Percentiles rank a stretch among this genome's conserved stretches.
These are phyloP conservation scores for Aulostomus chinensis DNA, from an alignment of 2,797 vertebrate species.

Conservation along the genomic window DNA sequence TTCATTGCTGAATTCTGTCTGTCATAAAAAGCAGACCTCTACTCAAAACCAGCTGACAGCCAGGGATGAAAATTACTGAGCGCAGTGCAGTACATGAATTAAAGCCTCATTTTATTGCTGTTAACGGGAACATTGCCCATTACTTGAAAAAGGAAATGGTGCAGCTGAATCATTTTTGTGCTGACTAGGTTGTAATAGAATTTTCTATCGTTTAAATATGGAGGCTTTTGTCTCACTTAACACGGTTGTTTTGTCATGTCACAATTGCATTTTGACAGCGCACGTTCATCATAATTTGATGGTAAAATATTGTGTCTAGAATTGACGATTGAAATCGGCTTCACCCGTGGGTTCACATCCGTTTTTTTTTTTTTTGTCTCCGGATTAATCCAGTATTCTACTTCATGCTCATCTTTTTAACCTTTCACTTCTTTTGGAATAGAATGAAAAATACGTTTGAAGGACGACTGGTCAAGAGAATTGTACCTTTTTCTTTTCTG, in stretches of 20 bases:
- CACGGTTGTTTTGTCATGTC: not conserved
- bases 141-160: constrained; percentile 20
- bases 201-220: constrained; percentile 28
- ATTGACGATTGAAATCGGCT: no score
- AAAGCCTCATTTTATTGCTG: constrained; percentile 25
- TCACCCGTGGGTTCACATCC: no score
- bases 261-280: not conserved
- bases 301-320: no score
- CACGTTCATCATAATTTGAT: constrained; percentile 17
- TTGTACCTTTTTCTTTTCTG: no score
- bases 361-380: no score
- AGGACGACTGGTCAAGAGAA: no score
- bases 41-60: constrained; percentile 23
- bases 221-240: constrained; percentile 25
- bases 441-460: no score
- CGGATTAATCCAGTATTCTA: no score
- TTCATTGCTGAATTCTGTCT: constrained; percentile 36
- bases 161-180: constrained; percentile 32
- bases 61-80: not conserved
- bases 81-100: constrained; percentile 37
- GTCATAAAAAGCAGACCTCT: constrained; percentile 11
- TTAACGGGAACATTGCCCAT: constrained; percentile 38
- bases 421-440: no score
- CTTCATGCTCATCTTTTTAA: no score
- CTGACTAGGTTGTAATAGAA: constrained; percentile 30